Evolutionary conservation across 2,113 vertebrate genomes (phyloP), one percentile per base, ranked within the genome.

Genomic region (Albula glossodonta): DNA sequence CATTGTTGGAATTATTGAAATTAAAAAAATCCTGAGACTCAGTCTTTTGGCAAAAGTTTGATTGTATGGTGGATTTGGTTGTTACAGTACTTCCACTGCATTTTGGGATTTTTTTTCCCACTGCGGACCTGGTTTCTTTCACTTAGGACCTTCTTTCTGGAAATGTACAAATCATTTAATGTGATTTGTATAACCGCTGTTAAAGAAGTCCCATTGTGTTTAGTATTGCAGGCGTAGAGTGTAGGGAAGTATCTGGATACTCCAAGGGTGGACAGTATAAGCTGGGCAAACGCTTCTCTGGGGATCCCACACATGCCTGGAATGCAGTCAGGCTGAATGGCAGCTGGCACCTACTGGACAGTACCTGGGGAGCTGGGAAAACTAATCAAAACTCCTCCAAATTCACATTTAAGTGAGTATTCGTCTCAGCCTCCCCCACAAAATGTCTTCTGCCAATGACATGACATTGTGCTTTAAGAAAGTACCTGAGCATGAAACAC

Each of bases 331-430:
- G 90, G 88, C 92, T 97, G 2, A 94, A 95, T 2, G 96, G 94
- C 63, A 92, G 91, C 50, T 97, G 96, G 96, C 96, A 97, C 85
- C 90, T 97, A n/a, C 89, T 96, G 15, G 96, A 97, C 60, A 96
- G 95, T 89, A 97, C 96, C n/a, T 97, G 96, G 96, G 96, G 96
- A 82, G 96, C 95, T 0, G 96, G 96, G 57, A 66, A 86, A 41
- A 91, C 95, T 5, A 92, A 96, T 3, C 89, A 94, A 1, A 13
- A 87, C 15, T 93, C 90, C 87, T 95, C 92, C 88, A 93, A 93
- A 25, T 97, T 96, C 90, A 96, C 92, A 84, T 94, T 95, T 90
- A 93, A 95, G 96, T 97, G 89, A 92, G 91, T 90, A 79, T 12
- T 12, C 19, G 7, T 52, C 9, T 56, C 49, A 93, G 22, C 13